Evolutionary conservation across 35 echinoderm and acorn worm species (phyloP).

Genomic region (Anneissia japonica): DNA sequence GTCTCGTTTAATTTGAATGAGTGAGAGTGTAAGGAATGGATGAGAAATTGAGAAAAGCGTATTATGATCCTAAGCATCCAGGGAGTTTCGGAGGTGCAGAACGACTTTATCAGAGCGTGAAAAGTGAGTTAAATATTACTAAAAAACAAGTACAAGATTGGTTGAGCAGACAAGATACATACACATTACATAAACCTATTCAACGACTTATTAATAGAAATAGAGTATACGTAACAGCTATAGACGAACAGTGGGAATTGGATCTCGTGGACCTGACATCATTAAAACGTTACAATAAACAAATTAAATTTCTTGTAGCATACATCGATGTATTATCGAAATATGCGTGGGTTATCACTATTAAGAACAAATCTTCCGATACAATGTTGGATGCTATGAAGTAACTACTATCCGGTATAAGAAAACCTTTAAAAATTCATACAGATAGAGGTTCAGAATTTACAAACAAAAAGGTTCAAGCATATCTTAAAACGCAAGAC

Average conservation of each 20-base stretch:
- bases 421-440: not conserved
- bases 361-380: slow-evolving; percentile 2
- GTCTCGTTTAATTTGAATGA: too few relatives aligned
- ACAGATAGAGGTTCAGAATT: slow-evolving; percentile 29
- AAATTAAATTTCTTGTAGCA: not conserved
- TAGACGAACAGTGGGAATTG: slow-evolving; percentile 15
- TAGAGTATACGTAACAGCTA: not conserved
- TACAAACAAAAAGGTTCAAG: not conserved
- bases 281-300: slow-evolving; percentile 1
- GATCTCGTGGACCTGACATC: slow-evolving; percentile 3
- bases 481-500: not conserved
- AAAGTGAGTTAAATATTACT: not conserved
- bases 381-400: slow-evolving; percentile 3
- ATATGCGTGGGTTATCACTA: not conserved
- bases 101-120: not conserved
- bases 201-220: slow-evolving; percentile 10
- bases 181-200: slow-evolving; percentile 17
- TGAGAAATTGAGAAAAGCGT: not conserved
- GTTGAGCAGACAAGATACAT: slow-evolving; percentile 22
- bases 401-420: not conserved
- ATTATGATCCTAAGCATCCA: slow-evolving; percentile 13
- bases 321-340: too few relatives aligned
- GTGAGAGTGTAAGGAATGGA: not conserved
- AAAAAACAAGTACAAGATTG: slow-evolving; percentile 9
- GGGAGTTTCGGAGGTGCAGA: slow-evolving; percentile 1